Evolutionary conservation across 2,797 vertebrate species (phyloP), one percentile per base, ranked within the genome.

Genomic region (Phylloscopus collybita): DNA sequence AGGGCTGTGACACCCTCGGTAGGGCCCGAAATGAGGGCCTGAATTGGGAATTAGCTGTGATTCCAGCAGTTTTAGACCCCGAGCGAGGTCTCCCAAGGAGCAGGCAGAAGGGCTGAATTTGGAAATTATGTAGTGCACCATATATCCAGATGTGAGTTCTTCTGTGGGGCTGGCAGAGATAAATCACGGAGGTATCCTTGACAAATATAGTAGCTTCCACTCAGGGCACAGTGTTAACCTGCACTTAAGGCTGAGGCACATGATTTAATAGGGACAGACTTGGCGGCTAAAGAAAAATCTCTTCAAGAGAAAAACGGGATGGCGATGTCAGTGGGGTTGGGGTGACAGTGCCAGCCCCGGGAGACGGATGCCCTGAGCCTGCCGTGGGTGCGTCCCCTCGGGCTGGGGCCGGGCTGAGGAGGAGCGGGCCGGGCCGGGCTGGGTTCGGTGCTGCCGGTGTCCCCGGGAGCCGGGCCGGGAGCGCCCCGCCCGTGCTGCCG

Each of bases 201-300:
- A 95, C 94, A 96, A 93, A 93, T 94, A 93, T 17, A 91, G 95
- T 66, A 71, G 92, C 87, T 94, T 95, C 90, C 93, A 86, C 86
- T 92, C 82, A 59, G 95, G 93, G 89, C 91, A 91, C 86, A 25
- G 78, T 88, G 94, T 95, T 95, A 96, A 97, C 94, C 86, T 18
- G 75, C 95, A 92, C 93, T 97, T 96, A 96, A 95, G 91, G 94
- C 96, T 89, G 91, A 93, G 95, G 79, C 67, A 16, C 90, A 79
- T 94, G 95, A 94, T 97, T 96, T 95, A 96, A 92, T 93, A 71
- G 79, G 70, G 87, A 94, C 85, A 96, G 83, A 54, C 87, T 94
- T 64, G 12, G 3, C 5, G 2, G 88, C 64, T 71, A 75, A 95
- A 93, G 92, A 94, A 92, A 97, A 95, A 95, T 93, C 94, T 93